Conservation (phyloP, 1,140 invertebrate species). For the Lordiphosa clarofinis region DNA sequence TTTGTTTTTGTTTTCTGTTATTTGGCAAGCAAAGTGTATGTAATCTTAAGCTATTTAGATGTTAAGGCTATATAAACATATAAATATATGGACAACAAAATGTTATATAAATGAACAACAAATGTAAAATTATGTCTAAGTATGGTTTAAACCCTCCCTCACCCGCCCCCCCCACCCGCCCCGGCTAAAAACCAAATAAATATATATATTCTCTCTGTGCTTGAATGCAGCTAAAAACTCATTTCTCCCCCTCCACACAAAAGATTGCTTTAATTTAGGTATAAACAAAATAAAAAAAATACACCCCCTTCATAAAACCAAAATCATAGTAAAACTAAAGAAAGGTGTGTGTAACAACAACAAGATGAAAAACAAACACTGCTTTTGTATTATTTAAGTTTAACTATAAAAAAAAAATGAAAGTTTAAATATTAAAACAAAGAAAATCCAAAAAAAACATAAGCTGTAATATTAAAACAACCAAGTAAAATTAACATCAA, state of each 20-base stretch:
- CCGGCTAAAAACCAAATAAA: conserved; percentile 6
- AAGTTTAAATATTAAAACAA: conserved; percentile 56
- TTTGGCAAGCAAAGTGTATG: conserved; percentile 37
- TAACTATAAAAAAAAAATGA: conserved; percentile 59
- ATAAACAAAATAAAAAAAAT: conserved; percentile 39
- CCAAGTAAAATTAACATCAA: conserved; percentile 53
- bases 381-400: conserved; percentile 77
- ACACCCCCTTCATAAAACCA: conserved; percentile 57
- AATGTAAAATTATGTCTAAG: conserved; percentile 63
- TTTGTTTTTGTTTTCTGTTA: conserved; percentile 35
- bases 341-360: conserved; percentile 57
- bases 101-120: conserved; percentile 57
- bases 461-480: conserved; percentile 67
- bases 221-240: conserved; percentile 1
- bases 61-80: conserved; percentile 50
- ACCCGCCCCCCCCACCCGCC: conserved; percentile 19
- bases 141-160: conserved; percentile 24
- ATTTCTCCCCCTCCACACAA: conserved; percentile 18
- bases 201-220: no score
- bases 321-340: conserved; percentile 55
- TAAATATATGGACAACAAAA: conserved; percentile 16
- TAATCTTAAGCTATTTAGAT: conserved; percentile 41
- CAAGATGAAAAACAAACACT: conserved; percentile 64
- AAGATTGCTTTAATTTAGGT: conserved; percentile 73
- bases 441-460: conserved; percentile 22